phyloP scores from a whole-genome alignment of 2,113 vertebrate species.

The Plectropomus leopardus region DNA sequence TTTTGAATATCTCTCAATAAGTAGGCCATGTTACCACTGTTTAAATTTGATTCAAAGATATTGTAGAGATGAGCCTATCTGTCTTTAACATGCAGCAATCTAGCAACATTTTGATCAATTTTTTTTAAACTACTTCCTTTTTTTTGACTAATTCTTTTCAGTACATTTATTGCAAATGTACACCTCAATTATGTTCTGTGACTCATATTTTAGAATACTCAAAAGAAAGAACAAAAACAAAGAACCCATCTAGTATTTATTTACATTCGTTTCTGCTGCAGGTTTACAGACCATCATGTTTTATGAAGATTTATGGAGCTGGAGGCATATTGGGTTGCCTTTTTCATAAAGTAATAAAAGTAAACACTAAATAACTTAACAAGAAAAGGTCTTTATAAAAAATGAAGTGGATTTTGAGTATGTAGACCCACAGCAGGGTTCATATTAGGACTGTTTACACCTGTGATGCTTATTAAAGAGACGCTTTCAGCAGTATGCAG shows the following conservation, averaged over 20 bases:
- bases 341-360: background rate
- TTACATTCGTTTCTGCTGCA: background rate
- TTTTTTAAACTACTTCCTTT: background rate
- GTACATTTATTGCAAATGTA: background rate
- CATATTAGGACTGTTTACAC: background rate
- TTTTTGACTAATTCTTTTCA: no score
- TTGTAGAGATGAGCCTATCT: background rate
- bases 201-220: background rate
- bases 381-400: background rate
- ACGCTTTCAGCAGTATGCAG: slow-evolving; percentile 41
- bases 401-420: background rate
- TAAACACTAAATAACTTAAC: background rate
- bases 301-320: background rate
- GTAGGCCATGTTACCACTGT: background rate
- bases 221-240: background rate
- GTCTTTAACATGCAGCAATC: background rate
- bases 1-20: no score
- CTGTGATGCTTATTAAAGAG: slow-evolving; percentile 23
- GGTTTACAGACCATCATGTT: background rate
- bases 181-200: background rate
- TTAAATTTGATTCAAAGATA: background rate
- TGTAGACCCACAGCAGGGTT: background rate
- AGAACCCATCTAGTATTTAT: background rate
- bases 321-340: background rate
- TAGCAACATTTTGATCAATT: background rate